Evolutionary conservation across 2,888 invertebrate genomes (phyloP).

Genomic region (Rhimphoctona megacephalus): DNA sequence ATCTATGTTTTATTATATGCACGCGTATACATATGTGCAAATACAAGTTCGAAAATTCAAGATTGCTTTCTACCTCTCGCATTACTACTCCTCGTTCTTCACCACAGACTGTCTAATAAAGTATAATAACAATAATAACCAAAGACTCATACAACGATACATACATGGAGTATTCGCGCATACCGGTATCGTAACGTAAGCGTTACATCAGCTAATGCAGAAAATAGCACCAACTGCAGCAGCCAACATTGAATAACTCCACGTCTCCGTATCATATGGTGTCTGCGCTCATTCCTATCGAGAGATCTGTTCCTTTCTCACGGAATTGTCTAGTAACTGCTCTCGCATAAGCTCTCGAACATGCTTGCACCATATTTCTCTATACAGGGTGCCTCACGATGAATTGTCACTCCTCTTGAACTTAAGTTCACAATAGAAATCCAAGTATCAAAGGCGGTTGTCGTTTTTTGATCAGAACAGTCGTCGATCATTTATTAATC

Average conservation of each 20-base stretch:
- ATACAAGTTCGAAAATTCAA: conserved; percentile 1
- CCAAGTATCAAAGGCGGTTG: background rate
- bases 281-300: conserved; percentile 49
- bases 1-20: background rate
- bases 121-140: conserved; percentile 22
- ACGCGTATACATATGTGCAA: background rate
- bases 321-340: conserved; percentile 57
- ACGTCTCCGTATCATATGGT: conserved; percentile 51
- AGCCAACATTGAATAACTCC: conserved; percentile 57
- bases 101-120: conserved; percentile 8
- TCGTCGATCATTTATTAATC: background rate
- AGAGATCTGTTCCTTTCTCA: conserved; percentile 57
- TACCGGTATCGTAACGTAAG: conserved; percentile 60
- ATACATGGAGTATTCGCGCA: conserved; percentile 26
- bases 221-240: conserved; percentile 28
- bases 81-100: background rate
- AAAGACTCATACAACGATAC: background rate
- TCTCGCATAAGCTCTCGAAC: background rate
- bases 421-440: background rate
- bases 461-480: background rate
- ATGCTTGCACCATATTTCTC: background rate
- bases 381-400: background rate
- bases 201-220: conserved; percentile 51
- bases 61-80: conserved; percentile 18
- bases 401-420: background rate